Conservation (phyloP, 1,140 invertebrate genomes). For the Hypothenemus hampei region DNA sequence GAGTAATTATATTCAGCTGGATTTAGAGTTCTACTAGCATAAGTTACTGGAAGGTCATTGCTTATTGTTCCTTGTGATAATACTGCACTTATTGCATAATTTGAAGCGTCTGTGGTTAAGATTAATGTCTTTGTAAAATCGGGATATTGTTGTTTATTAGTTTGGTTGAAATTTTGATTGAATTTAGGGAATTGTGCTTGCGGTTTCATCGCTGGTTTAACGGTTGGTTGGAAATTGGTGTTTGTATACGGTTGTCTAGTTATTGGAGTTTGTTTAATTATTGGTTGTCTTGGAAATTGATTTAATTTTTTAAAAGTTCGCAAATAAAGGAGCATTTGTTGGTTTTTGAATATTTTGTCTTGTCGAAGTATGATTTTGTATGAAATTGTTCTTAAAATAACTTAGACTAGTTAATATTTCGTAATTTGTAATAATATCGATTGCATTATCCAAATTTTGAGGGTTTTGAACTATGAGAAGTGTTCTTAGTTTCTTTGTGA, state of each 20-base stretch:
- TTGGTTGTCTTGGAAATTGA: too few relatives aligned
- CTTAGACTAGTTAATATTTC: neutral
- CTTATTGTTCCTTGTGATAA: conserved; percentile 33
- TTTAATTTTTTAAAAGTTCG: neutral
- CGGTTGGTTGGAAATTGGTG: neutral
- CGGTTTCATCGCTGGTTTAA: neutral
- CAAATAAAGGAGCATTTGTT: conserved; percentile 9
- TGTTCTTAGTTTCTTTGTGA: neutral
- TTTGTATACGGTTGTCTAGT: neutral
- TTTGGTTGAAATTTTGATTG: too few relatives aligned
- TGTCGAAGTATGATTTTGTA: neutral
- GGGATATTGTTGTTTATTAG: conserved; percentile 35
- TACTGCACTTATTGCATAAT: conserved; percentile 29
- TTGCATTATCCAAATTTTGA: neutral
- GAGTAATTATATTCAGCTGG: conserved; percentile 31
- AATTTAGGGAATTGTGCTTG: neutral
- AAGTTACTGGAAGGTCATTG: conserved; percentile 33
- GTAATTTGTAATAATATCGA: conserved; percentile 4
- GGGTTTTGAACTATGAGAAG: neutral
- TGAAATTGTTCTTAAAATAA: neutral
- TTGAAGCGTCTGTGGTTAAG: conserved; percentile 26
- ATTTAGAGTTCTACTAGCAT: conserved; percentile 27
- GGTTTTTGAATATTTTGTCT: conserved; percentile 8
- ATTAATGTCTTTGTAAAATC: conserved; percentile 37
- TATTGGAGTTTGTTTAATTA: neutral